phyloP scores from a whole-genome alignment of 1,140 invertebrate genomes.

The Lepeophtheirus salmonis region DNA sequence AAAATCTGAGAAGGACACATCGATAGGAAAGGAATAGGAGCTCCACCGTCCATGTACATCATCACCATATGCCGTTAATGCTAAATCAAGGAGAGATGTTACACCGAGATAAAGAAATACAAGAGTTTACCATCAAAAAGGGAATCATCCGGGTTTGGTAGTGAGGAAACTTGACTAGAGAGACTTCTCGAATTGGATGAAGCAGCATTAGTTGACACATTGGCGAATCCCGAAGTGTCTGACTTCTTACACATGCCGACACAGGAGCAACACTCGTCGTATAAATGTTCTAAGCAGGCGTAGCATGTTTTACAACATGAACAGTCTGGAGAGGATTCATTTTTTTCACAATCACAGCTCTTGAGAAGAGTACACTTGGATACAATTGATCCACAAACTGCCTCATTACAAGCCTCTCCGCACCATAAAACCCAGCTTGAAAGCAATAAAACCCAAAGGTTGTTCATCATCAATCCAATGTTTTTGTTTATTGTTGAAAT shows the following conservation, averaged over 20 bases:
- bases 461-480: too few species aligned
- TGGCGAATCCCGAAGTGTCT: slow-evolving; percentile 24
- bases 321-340: slow-evolving; percentile 40
- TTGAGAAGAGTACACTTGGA: slow-evolving; percentile 89
- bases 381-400: slow-evolving; percentile 74
- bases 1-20: slow-evolving; percentile 29
- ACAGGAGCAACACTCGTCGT: slow-evolving; percentile 83
- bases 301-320: slow-evolving; percentile 82
- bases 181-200: too few species aligned
- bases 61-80: not conserved
- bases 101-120: too few species aligned
- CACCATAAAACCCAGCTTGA: too few species aligned
- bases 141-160: not conserved
- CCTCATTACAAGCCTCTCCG: slow-evolving; percentile 50
- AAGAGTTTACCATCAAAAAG: not conserved
- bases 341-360: slow-evolving; percentile 79
- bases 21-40: slow-evolving; percentile 55
- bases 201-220: too few species aligned
- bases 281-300: slow-evolving; percentile 37
- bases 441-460: too few species aligned
- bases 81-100: not conserved
- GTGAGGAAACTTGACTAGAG: not conserved
- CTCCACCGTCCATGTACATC: slow-evolving; percentile 36
- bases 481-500: too few species aligned
- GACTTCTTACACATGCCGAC: slow-evolving; percentile 77